phyloP scores from a whole-genome alignment of 2,797 vertebrate species.

The Takifugu ocellatus region DNA sequence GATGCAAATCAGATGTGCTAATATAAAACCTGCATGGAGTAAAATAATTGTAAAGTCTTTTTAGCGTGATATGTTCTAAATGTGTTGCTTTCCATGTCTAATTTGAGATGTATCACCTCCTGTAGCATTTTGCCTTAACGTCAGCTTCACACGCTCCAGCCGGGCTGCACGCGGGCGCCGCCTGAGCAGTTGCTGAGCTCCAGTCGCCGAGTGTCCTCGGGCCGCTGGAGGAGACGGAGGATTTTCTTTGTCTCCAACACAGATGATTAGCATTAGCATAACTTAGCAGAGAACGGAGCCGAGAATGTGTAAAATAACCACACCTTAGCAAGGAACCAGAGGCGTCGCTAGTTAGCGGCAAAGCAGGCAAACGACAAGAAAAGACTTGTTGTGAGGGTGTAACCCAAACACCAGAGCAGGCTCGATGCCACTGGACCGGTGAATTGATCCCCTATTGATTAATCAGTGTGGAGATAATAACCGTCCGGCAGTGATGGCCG shows the following conservation, averaged over 20 bases:
- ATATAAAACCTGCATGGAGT: not conserved
- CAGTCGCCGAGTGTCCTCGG: constrained; percentile 55
- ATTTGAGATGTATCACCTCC: constrained; percentile 26
- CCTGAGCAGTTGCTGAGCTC: constrained; percentile 37
- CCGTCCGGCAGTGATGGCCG: constrained; percentile 70
- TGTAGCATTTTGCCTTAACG: constrained; percentile 30
- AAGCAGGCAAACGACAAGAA: not conserved
- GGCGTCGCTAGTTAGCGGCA: too few relatives aligned
- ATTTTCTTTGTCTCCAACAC: constrained; percentile 72
- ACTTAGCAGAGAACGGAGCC: constrained; percentile 70
- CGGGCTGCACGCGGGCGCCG: constrained; percentile 43
- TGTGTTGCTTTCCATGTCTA: not conserved
- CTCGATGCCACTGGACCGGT: constrained; percentile 34
- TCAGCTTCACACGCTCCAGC: constrained; percentile 45
- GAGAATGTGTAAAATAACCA: constrained; percentile 75
- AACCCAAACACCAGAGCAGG: not conserved
- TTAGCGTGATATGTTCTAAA: not conserved
- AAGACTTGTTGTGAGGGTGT: not conserved
- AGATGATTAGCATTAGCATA: constrained; percentile 75
- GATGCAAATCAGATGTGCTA: not conserved
- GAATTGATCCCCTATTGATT: constrained; percentile 12
- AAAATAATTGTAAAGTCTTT: not conserved
- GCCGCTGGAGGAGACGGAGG: constrained; percentile 61
- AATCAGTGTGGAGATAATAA: constrained; percentile 79
- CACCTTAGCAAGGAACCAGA: constrained; percentile 58